Evolutionary conservation across 2,797 vertebrate species (phyloP).

Genomic region (Sebastes jordani): DNA sequence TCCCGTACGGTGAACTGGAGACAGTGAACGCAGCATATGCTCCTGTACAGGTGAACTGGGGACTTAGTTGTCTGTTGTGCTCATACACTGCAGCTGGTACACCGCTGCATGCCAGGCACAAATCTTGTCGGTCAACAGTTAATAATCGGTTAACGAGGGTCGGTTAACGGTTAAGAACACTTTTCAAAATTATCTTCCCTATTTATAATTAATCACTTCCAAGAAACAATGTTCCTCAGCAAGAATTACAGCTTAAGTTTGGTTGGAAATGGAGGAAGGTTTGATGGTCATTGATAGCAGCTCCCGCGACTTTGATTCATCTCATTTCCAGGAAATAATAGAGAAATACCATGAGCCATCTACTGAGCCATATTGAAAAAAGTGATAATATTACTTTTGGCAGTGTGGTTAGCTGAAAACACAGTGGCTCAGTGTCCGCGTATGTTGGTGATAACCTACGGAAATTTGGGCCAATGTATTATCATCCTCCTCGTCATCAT

Average conservation of each 20-base stretch:
- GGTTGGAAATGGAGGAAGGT: neutral
- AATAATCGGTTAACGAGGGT: too few species aligned
- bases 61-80: too few species aligned
- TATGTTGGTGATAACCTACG: neutral
- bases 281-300: neutral
- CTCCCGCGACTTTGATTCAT: neutral
- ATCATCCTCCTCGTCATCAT: neutral
- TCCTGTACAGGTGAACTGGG: too few species aligned
- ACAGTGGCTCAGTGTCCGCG: neutral
- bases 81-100: too few species aligned
- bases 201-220: neutral
- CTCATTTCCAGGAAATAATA: neutral
- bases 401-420: neutral
- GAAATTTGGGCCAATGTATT: neutral
- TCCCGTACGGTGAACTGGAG: too few species aligned
- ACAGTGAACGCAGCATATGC: too few species aligned
- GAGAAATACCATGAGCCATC: neutral
- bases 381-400: neutral
- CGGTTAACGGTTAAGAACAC: too few species aligned
- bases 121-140: too few species aligned
- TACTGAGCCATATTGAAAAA: neutral
- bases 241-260: neutral
- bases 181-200: too few species aligned
- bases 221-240: neutral
- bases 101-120: too few species aligned